Evolutionary conservation across 2,113 vertebrate species (phyloP).

Genomic region (Bos taurus): ARS-UCD2.0 NC_037329.1:45976501-45977000

Average conservation of each 20-base stretch:
- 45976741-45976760: background rate
- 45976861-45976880: background rate
- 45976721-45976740: background rate
- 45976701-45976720: background rate
- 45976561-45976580: background rate
- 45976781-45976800: background rate
- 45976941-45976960: background rate
- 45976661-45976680: background rate
- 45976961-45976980: background rate
- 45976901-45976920: background rate
- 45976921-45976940: background rate
- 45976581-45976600: conserved; percentile 23
- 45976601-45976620: background rate
- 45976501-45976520: background rate
- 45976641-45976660: background rate
- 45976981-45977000: background rate
- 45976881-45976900: background rate
- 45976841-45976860: background rate
- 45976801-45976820: background rate
- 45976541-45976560: background rate
- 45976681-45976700: background rate
- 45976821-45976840: background rate
- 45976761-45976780: background rate
- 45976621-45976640: background rate
- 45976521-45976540: background rate